Percentiles rank a stretch among this genome's conserved stretches.
These are phyloP conservation scores for Manduca sexta DNA, from an alignment of 1,140 invertebrate genomes.

Conservation along the genomic window DNA sequence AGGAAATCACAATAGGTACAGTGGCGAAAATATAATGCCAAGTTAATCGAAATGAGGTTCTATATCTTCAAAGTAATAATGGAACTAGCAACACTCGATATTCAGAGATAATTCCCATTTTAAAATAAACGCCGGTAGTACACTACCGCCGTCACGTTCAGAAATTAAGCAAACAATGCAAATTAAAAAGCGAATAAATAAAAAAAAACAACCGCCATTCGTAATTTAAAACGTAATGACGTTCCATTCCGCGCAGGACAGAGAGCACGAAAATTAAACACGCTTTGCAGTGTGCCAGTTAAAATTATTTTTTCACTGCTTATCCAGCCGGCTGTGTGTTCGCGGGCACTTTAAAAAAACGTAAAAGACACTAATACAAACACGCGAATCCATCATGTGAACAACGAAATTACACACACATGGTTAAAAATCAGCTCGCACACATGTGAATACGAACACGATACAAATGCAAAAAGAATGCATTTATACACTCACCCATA, in stretches of 20 bases:
- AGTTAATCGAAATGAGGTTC: no score
- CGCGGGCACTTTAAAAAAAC: slow-evolving; percentile 39
- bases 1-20: no score
- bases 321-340: slow-evolving; percentile 52
- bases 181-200: slow-evolving; percentile 54
- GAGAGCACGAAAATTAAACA: slow-evolving; percentile 70
- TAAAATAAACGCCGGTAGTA: no score
- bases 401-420: slow-evolving; percentile 56
- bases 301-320: slow-evolving; percentile 70
- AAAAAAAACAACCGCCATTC: slow-evolving; percentile 53
- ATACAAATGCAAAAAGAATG: slow-evolving; percentile 51
- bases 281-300: slow-evolving; percentile 64
- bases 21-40: no score
- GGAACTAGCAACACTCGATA: no score
- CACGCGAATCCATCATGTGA: slow-evolving; percentile 62
- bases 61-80: no score
- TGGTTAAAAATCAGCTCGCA: slow-evolving; percentile 16
- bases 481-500: slow-evolving; percentile 41
- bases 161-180: slow-evolving; percentile 42
- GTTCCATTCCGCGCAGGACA: slow-evolving; percentile 65
- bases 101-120: no score
- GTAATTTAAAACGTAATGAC: slow-evolving; percentile 73
- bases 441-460: slow-evolving; percentile 27
- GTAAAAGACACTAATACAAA: slow-evolving; percentile 63
- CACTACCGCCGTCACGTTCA: not conserved